A percentile compares a stretch with the other conserved stretches of the same genome.
Evolutionary conservation across 2,113 vertebrate genomes (phyloP).

Genomic region (Forbesichthys agassizii): DNA sequence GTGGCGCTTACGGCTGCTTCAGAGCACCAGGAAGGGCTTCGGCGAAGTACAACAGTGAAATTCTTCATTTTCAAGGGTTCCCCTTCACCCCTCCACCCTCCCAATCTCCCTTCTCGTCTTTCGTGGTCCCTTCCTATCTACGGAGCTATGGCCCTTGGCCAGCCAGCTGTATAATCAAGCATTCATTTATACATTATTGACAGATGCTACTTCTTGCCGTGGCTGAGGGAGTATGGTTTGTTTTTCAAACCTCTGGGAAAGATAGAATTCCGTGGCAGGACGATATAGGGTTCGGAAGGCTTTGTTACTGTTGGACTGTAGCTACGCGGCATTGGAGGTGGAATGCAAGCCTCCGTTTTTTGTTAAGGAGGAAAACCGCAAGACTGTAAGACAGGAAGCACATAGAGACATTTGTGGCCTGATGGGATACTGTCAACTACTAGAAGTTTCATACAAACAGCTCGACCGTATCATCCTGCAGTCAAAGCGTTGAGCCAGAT

Average conservation of each 20-base stretch:
- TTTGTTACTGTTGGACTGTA: conserved; percentile 69
- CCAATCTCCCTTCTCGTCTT: conserved; percentile 30
- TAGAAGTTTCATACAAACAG: conserved; percentile 4
- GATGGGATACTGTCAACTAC: conserved; percentile 13
- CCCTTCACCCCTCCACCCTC: conserved; percentile 8
- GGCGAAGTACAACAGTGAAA: conserved; percentile 73
- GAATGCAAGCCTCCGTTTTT: conserved; percentile 44
- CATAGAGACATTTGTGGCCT: conserved; percentile 26
- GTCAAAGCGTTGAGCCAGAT: background rate
- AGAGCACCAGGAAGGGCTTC: conserved; percentile 57
- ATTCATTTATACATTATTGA: conserved; percentile 78
- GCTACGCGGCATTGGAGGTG: conserved; percentile 40
- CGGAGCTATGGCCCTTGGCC: conserved; percentile 61
- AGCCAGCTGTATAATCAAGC: conserved; percentile 78
- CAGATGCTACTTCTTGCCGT: conserved; percentile 71
- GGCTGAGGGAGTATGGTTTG: conserved; percentile 58
- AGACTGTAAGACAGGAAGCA: conserved; percentile 20
- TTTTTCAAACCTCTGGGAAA: conserved; percentile 69
- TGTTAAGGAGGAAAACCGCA: conserved; percentile 25
- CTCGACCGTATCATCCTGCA: no score
- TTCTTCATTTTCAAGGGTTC: conserved; percentile 49
- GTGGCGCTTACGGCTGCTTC: conserved; percentile 68
- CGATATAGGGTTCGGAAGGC: conserved; percentile 55
- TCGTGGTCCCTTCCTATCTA: conserved; percentile 49
- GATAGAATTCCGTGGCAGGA: conserved; percentile 58